Conservation (phyloP, 2,797 vertebrate species). For the Macrochelys suwanniensis region DNA sequence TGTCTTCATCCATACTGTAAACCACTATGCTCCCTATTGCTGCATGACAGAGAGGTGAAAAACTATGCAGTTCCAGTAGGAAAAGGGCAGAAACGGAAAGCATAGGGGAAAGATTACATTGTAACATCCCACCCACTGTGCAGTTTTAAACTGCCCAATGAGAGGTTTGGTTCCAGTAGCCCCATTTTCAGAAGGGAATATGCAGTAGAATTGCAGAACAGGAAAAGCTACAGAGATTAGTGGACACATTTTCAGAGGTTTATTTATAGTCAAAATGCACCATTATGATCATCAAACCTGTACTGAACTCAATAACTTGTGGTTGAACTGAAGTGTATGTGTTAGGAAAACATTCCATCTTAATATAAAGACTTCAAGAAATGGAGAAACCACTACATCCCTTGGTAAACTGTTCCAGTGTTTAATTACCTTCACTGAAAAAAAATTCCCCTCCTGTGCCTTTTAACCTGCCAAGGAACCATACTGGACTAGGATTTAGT, state of each 20-base stretch:
- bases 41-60: background rate
- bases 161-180: accelerated
- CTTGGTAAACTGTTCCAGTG: background rate
- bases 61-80: background rate
- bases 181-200: background rate
- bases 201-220: background rate
- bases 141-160: background rate
- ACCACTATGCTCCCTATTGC: background rate
- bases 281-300: background rate
- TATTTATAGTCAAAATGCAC: background rate
- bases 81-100: background rate
- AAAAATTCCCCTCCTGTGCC: background rate
- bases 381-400: background rate
- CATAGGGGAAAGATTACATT: background rate
- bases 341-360: background rate
- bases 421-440: background rate
- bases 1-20: background rate
- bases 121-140: background rate
- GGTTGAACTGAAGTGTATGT: background rate
- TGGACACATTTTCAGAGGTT: background rate
- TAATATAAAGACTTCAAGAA: background rate
- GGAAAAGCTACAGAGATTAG: background rate
- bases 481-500: background rate
- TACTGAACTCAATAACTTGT: background rate
- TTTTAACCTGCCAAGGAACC: background rate